Evolutionary conservation across 2,888 invertebrate genomes (phyloP).

Genomic region (Nudaria mundana): DNA sequence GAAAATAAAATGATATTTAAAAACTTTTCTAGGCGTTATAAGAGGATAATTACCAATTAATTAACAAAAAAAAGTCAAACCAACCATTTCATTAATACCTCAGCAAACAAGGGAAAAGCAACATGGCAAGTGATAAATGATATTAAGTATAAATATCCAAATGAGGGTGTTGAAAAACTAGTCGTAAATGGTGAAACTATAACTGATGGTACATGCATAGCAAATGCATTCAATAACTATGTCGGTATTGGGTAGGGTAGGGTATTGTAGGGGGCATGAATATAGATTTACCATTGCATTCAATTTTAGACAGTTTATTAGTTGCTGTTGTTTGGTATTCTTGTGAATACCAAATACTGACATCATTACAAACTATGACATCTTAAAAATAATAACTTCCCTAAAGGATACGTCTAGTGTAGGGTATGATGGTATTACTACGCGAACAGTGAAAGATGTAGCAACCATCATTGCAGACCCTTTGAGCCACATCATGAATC

Average conservation of each 20-base stretch:
- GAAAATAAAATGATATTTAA: neutral
- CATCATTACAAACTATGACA: too few relatives aligned
- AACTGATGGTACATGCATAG: neutral
- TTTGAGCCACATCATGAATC: neutral
- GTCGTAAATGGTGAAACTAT: neutral
- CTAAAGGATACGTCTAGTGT: neutral
- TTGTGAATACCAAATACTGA: too few relatives aligned
- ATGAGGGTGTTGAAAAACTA: neutral
- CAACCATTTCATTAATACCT: constrained; percentile 1
- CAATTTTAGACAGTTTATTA: too few relatives aligned
- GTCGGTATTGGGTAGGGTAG: too few relatives aligned
- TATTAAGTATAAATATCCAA: neutral
- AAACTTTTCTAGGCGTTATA: constrained; percentile 1
- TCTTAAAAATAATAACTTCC: neutral
- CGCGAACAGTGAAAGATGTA: neutral
- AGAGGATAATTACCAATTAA: neutral
- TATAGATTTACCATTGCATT: neutral
- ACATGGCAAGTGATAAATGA: constrained; percentile 10
- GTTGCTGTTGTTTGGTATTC: too few relatives aligned
- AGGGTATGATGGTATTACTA: constrained; percentile 1
- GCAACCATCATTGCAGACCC: neutral
- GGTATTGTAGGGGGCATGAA: neutral
- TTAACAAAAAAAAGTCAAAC: constrained; percentile 5
- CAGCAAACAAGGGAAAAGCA: constrained; percentile 8
- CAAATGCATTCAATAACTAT: constrained; percentile 2